Percentiles rank a stretch among this genome's conserved stretches.
phyloP scores from a whole-genome alignment of 2,113 vertebrate genomes.

The Setophaga kirtlandii region DNA sequence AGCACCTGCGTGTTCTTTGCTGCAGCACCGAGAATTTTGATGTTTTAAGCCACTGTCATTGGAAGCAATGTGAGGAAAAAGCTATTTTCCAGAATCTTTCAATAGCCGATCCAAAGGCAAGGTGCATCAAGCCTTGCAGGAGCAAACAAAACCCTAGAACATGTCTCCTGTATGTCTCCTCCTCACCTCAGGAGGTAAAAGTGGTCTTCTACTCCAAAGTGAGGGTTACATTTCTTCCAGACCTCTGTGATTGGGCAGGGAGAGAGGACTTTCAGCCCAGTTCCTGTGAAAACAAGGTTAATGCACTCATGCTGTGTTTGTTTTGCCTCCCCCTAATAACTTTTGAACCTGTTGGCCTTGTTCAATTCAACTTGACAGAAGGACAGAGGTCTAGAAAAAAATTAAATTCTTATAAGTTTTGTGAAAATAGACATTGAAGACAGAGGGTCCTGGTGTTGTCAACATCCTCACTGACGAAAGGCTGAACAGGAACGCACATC shows the following conservation, averaged over 20 bases:
- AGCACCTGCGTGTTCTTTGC: not conserved
- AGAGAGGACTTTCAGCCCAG: not conserved
- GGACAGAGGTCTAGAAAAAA: not conserved
- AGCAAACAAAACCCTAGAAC: not conserved
- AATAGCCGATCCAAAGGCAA: not conserved
- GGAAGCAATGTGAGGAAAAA: not conserved
- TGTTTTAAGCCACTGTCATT: not conserved
- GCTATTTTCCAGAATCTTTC: not conserved
- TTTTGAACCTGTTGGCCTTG: not conserved
- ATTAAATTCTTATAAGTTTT: not conserved
- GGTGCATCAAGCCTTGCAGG: not conserved
- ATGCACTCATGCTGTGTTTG: not conserved
- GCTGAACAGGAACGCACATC: fast-evolving
- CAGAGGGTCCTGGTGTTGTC: not conserved
- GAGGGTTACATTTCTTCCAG: not conserved
- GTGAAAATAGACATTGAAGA: not conserved
- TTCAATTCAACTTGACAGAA: constrained; percentile 34
- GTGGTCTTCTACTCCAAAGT: not conserved
- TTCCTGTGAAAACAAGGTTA: constrained; percentile 16
- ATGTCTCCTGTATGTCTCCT: not conserved
- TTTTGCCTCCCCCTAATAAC: constrained; percentile 11
- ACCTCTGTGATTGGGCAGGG: not conserved
- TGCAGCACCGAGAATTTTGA: not conserved
- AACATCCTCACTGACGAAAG: fast-evolving
- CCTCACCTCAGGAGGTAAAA: not conserved